Evolutionary conservation across 2,888 invertebrate genomes (phyloP).

Genomic region (Oeneis ivallda): DNA sequence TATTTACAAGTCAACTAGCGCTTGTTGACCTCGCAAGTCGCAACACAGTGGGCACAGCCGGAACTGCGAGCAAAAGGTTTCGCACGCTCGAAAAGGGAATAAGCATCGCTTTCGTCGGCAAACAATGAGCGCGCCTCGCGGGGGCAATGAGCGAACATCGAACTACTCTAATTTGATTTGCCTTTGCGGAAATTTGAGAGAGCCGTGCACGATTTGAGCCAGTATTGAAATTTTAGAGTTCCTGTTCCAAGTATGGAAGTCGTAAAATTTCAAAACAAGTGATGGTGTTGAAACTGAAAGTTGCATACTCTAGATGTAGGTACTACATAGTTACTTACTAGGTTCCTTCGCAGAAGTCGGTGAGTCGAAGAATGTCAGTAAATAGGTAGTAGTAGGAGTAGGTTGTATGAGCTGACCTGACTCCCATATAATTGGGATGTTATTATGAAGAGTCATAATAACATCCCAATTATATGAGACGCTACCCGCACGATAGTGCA

Average conservation of each 20-base stretch:
- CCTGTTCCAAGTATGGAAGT: constrained; percentile 26
- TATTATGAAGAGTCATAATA: no score
- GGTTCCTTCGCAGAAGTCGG: no score
- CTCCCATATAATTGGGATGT: no score
- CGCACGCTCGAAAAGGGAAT: constrained; percentile 67
- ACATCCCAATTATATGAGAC: no score
- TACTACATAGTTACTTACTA: no score
- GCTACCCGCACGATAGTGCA: no score
- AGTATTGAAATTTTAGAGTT: constrained; percentile 48
- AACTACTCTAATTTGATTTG: constrained; percentile 70
- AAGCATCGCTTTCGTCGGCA: constrained; percentile 61
- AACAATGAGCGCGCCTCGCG: constrained; percentile 44
- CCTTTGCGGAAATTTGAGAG: constrained; percentile 66
- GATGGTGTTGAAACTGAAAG: not conserved
- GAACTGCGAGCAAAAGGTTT: constrained; percentile 65
- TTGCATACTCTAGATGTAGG: no score
- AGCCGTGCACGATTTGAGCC: constrained; percentile 29
- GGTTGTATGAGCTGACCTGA: no score
- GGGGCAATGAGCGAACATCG: constrained; percentile 59
- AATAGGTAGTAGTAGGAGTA: no score
- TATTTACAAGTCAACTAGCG: constrained; percentile 23
- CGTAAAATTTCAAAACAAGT: constrained; percentile 22
- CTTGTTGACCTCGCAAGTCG: constrained; percentile 17
- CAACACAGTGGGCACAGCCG: constrained; percentile 44
- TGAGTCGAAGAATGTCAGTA: no score